phyloP scores from a whole-genome alignment of 2,888 invertebrate species.

The Falcaria lacertinaria region DNA sequence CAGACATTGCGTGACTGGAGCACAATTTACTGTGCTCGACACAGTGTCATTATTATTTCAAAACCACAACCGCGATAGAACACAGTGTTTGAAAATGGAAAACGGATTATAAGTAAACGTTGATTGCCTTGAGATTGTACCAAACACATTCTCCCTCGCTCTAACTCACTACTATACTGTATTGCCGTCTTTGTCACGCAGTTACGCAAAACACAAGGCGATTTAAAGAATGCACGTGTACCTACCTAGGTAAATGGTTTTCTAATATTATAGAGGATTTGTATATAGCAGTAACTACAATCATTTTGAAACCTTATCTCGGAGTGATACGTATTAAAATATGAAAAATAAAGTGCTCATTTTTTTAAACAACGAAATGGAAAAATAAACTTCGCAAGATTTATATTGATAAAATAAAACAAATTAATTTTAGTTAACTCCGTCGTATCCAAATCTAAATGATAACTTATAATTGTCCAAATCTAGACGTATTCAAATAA shows the following conservation, averaged over 20 bases:
- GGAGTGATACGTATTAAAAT: not conserved
- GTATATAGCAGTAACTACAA: conserved; percentile 7
- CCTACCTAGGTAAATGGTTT: conserved; percentile 15
- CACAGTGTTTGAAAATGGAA: conserved; percentile 52
- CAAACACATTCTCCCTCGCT: conserved; percentile 34
- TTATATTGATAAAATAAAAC: too few relatives aligned
- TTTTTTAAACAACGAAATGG: too few relatives aligned
- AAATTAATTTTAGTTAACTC: too few relatives aligned
- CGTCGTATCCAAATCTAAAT: too few relatives aligned
- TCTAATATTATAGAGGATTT: conserved; percentile 11
- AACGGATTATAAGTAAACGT: conserved; percentile 66
- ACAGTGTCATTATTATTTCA: conserved; percentile 23
- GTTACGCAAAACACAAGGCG: conserved; percentile 54
- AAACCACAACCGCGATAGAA: conserved; percentile 19
- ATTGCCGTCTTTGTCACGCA: conserved; percentile 39
- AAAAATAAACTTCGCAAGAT: too few relatives aligned
- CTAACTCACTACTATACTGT: conserved; percentile 15
- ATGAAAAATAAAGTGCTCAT: not conserved
- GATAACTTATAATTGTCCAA: too few relatives aligned
- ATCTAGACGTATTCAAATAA: too few relatives aligned
- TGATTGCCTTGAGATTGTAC: conserved; percentile 69
- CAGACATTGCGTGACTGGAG: conserved; percentile 15
- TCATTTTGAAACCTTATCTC: not conserved
- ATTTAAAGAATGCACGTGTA: conserved; percentile 53
- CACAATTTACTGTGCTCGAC: conserved; percentile 21